These are phyloP conservation scores for Zaprionus ornatus DNA, from an alignment of 1,140 invertebrate genomes.

Conservation along the genomic window DNA sequence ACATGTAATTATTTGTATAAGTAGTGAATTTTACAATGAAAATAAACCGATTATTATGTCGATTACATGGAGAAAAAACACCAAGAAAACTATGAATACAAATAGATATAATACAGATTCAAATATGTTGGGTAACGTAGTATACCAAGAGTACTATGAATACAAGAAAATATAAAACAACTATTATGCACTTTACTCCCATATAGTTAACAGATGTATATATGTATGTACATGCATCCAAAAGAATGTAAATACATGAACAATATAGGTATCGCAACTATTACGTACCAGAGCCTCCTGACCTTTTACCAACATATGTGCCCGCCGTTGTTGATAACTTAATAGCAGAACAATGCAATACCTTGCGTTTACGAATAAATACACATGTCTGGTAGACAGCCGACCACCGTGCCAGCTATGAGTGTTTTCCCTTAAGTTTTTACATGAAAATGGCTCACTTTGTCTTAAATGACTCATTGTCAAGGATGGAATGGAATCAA, in stretches of 20 bases:
- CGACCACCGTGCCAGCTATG: not conserved
- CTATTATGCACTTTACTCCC: not conserved
- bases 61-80: no score
- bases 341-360: constrained; percentile 75
- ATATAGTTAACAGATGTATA: not conserved
- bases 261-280: constrained; percentile 14
- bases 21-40: no score
- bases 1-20: no score
- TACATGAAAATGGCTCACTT: constrained; percentile 49
- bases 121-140: no score
- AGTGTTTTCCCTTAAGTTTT: constrained; percentile 20
- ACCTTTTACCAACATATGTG: constrained; percentile 35
- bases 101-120: no score
- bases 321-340: constrained; percentile 71
- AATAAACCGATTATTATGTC: no score
- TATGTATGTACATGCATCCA: not conserved
- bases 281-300: constrained; percentile 23
- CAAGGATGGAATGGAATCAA: constrained; percentile 63
- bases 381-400: constrained; percentile 14
- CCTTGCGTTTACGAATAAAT: constrained; percentile 64
- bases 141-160: no score
- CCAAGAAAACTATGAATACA: no score
- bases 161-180: not conserved
- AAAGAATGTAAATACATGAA: not conserved
- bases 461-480: constrained; percentile 55